Evolutionary conservation across 2,888 invertebrate species (phyloP).

Genomic region (Andrena fulva): DNA sequence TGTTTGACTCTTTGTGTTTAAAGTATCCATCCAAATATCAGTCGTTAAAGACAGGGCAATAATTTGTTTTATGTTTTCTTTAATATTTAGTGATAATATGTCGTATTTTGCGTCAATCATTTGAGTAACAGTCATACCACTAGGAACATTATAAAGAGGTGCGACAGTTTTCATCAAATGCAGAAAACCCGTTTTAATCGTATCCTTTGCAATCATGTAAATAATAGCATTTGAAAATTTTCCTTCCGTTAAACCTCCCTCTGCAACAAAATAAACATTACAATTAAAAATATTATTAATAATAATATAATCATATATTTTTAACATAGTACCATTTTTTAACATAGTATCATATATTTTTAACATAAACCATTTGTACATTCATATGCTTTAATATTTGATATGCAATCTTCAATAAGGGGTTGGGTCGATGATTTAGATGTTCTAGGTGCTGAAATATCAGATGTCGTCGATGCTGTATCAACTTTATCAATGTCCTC

Average conservation of each 20-base stretch:
- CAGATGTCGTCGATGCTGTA: background rate
- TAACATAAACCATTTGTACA: background rate
- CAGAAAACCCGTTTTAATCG: constrained; percentile 28
- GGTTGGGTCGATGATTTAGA: constrained; percentile 1
- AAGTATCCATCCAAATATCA: constrained; percentile 18
- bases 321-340: background rate
- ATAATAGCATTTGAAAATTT: background rate
- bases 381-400: background rate
- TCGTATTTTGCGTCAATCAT: constrained; percentile 6
- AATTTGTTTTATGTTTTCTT: constrained; percentile 9
- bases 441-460: background rate
- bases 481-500: background rate
- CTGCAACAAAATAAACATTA: background rate
- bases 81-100: constrained; percentile 1
- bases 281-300: background rate
- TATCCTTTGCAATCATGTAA: background rate
- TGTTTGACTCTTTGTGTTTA: background rate
- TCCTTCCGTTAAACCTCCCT: background rate
- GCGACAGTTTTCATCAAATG: background rate
- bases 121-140: background rate
- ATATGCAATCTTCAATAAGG: background rate
- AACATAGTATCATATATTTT: too few species aligned
- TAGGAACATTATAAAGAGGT: background rate
- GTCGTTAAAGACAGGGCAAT: too few species aligned
- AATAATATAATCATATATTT: background rate